These are phyloP conservation scores for Lochmaea crataegi DNA, from an alignment of 2,888 invertebrate species.

Conservation along the genomic window DNA sequence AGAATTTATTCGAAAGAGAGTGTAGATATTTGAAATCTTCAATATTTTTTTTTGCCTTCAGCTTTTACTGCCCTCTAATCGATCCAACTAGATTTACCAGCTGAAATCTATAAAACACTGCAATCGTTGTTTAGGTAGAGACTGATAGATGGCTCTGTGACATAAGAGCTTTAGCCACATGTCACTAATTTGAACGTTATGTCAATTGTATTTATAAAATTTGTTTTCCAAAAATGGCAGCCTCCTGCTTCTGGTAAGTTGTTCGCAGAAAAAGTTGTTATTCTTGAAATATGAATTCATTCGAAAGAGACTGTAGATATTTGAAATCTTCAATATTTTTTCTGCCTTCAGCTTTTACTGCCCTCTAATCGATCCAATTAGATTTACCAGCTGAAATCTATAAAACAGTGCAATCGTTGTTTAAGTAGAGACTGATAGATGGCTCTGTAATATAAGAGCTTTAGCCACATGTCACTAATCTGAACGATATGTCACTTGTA, in stretches of 20 bases:
- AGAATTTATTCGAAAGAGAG: too few species aligned
- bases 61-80: neutral
- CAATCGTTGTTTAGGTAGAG: neutral
- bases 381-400: neutral
- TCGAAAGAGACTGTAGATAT: too few species aligned
- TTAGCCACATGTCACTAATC: slow-evolving; percentile 7
- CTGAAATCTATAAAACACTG: neutral
- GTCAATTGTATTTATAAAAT: slow-evolving; percentile 32
- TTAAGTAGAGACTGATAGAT: slow-evolving; percentile 1
- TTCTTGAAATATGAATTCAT: neutral
- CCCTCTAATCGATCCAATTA: neutral
- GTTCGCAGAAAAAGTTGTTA: slow-evolving; percentile 17
- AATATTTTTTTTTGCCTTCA: neutral
- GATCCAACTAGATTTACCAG: neutral
- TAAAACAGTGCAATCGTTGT: neutral
- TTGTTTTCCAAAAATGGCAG: slow-evolving; percentile 43
- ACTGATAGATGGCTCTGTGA: slow-evolving; percentile 11
- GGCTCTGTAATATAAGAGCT: neutral
- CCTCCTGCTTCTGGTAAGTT: slow-evolving; percentile 33
- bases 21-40: neutral
- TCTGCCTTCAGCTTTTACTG: neutral
- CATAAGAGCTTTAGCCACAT: neutral
- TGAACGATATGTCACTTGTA: slow-evolving; percentile 25
- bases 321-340: neutral
- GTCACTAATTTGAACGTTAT: slow-evolving; percentile 6